Conservation (phyloP, 2,888 invertebrate species). For the Elysia crispata region DNA sequence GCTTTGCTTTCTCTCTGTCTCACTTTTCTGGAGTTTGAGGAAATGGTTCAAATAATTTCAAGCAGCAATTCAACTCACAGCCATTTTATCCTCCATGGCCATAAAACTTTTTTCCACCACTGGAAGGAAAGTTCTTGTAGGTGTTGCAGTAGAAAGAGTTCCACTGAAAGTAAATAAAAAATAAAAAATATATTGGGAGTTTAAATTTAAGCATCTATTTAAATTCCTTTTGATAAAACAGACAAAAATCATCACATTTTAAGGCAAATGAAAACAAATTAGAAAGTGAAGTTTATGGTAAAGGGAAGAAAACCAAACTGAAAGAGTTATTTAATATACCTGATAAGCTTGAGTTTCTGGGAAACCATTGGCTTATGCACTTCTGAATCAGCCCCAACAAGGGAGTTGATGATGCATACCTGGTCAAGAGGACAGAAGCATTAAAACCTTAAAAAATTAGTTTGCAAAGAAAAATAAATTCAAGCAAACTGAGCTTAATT, state of each 20-base stretch:
- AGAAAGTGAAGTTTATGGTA: neutral
- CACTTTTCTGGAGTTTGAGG: too few relatives aligned
- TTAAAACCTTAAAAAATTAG: too few relatives aligned
- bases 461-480: too few relatives aligned
- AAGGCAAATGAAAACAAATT: neutral
- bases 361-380: slow-evolving; percentile 37
- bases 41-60: too few relatives aligned
- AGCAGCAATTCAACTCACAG: slow-evolving; percentile 18
- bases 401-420: slow-evolving; percentile 39
- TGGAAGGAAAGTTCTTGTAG: slow-evolving; percentile 87
- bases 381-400: slow-evolving; percentile 26
- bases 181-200: neutral
- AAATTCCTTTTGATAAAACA: neutral
- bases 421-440: neutral
- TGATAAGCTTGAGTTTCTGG: slow-evolving; percentile 45
- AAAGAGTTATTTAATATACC: slow-evolving; percentile 22
- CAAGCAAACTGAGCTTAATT: too few relatives aligned
- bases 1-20: too few relatives aligned
- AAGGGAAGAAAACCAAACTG: neutral
- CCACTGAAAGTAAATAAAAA: slow-evolving; percentile 56
- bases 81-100: slow-evolving; percentile 79
- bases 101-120: slow-evolving; percentile 84
- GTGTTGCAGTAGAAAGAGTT: slow-evolving; percentile 78
- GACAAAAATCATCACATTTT: neutral
- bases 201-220: neutral